phyloP scores from a whole-genome alignment of 2,888 invertebrate species.

The Pandemis heparana region DNA sequence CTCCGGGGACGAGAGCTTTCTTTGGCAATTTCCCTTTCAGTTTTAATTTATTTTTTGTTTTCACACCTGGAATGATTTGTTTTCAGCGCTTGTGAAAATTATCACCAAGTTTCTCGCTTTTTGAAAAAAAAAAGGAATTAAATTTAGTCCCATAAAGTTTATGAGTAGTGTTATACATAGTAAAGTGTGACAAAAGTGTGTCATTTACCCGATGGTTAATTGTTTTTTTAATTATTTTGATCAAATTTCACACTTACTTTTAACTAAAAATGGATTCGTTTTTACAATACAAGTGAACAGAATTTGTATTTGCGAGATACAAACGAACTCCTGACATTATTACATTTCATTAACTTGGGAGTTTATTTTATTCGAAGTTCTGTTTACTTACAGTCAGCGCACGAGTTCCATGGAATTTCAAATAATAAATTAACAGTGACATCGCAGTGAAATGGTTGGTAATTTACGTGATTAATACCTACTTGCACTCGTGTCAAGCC shows the following conservation, averaged over 20 bases:
- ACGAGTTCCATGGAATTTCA: no score
- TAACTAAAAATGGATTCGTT: neutral
- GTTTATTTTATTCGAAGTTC: conserved; percentile 2
- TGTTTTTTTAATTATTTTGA: no score
- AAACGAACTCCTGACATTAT: conserved; percentile 15
- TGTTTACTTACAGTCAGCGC: conserved; percentile 4
- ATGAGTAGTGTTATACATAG: no score
- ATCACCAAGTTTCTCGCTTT: neutral
- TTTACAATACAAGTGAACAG: neutral
- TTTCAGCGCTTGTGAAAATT: neutral
- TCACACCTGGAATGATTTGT: neutral
- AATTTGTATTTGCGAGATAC: neutral
- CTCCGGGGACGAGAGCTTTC: neutral
- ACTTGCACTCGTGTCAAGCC: no score
- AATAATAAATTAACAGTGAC: no score
- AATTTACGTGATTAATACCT: no score
- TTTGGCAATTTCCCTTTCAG: neutral
- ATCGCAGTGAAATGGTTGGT: no score
- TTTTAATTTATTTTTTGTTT: conserved; percentile 13
- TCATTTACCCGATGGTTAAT: no score
- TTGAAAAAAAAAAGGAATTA: neutral
- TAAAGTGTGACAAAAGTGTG: no score
- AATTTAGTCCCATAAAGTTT: neutral
- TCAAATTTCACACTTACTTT: no score
- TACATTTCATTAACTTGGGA: conserved; percentile 21